Evolutionary conservation across 2,888 invertebrate genomes (phyloP).

Genomic region (Hipparchia semele): DNA sequence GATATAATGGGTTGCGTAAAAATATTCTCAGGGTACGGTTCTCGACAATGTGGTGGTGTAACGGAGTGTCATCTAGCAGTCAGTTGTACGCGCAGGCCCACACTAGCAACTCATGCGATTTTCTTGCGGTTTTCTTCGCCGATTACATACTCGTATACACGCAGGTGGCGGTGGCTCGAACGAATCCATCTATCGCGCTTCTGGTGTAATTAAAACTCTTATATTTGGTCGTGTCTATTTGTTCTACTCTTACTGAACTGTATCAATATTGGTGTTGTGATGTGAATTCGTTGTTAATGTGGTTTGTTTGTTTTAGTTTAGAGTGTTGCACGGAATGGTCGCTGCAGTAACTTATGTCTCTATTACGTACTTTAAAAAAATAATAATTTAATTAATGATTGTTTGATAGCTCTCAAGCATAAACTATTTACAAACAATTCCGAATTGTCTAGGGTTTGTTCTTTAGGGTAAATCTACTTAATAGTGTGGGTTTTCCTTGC

Average conservation of each 20-base stretch:
- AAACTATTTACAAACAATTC: background rate
- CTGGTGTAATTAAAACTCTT: background rate
- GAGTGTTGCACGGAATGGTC: background rate
- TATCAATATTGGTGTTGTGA: conserved; percentile 39
- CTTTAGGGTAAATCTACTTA: too few species aligned
- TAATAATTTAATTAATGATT: background rate
- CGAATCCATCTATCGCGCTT: conserved; percentile 2
- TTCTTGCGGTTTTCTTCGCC: conserved; percentile 30
- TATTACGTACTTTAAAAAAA: background rate
- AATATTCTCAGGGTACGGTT: conserved; percentile 70
- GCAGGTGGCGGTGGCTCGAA: conserved; percentile 20
- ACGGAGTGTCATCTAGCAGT: conserved; percentile 60
- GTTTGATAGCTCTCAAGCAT: background rate
- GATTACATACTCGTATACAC: conserved; percentile 8
- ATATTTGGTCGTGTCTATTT: background rate
- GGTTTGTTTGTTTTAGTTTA: conserved; percentile 50
- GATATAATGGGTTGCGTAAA: conserved; percentile 77
- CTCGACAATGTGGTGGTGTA: conserved; percentile 78
- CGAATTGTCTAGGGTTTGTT: too few species aligned
- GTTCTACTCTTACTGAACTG: background rate
- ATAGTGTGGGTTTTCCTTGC: too few species aligned
- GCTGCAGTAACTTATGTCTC: background rate
- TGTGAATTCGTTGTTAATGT: conserved; percentile 42
- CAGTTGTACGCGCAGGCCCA: conserved; percentile 72
- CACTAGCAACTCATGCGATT: conserved; percentile 58